A percentile compares a stretch with the other conserved stretches of the same genome.
Evolutionary conservation across 1,140 invertebrate genomes (phyloP).

Genomic region (Ostrea denselamellosa): DNA sequence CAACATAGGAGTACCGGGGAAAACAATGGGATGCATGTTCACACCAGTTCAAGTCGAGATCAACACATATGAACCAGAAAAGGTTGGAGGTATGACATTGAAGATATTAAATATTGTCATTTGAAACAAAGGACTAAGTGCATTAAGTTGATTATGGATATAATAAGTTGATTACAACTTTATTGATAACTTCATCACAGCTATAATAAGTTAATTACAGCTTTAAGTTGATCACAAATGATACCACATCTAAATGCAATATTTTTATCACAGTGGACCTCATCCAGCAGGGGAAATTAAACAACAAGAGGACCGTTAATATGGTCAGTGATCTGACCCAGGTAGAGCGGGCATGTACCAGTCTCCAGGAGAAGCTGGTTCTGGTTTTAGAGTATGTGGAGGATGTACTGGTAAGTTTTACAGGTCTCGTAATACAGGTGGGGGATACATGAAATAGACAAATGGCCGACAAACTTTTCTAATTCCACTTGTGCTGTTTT

Average conservation of each 20-base stretch:
- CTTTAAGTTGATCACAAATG: not conserved
- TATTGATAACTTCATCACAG: not conserved
- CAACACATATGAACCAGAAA: slow-evolving; percentile 92
- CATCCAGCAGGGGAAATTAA: slow-evolving; percentile 80
- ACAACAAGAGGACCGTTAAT: slow-evolving; percentile 83
- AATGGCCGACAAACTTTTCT: too few species aligned
- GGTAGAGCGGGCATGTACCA: slow-evolving; percentile 89
- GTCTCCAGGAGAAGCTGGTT: slow-evolving; percentile 88
- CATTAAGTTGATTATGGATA: not conserved
- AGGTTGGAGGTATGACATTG: slow-evolving; percentile 81
- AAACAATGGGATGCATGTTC: slow-evolving; percentile 97
- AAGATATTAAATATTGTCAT: not conserved
- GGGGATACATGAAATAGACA: not conserved
- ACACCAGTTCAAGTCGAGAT: slow-evolving; percentile 85
- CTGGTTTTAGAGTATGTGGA: slow-evolving; percentile 93
- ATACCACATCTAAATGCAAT: not conserved
- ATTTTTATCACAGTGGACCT: slow-evolving; percentile 82
- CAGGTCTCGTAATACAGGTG: not conserved
- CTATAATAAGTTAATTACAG: not conserved
- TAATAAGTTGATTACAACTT: not conserved
- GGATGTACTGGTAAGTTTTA: slow-evolving; percentile 81
- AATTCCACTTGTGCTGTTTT: too few species aligned
- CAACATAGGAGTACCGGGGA: slow-evolving; percentile 90
- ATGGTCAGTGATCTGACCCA: slow-evolving; percentile 92
- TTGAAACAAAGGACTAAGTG: not conserved